phyloP scores from a whole-genome alignment of 2,797 vertebrate species.

The Argyrosomus regius region DNA sequence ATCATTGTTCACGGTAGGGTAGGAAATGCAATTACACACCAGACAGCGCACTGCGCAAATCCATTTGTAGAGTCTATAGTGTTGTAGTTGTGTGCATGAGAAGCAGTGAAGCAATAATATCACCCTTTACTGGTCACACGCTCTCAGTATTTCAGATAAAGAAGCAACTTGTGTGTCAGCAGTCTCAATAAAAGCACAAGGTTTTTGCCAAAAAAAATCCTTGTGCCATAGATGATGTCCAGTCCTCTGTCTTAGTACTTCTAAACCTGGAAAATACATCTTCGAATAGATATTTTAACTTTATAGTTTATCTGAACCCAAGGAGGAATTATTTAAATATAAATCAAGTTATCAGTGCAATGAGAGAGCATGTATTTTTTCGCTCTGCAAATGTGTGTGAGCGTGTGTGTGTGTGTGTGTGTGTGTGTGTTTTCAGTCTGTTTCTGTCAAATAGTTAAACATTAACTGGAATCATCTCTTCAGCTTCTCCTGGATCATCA shows the following conservation, averaged over 20 bases:
- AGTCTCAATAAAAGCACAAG: constrained; percentile 50
- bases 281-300: constrained; percentile 52
- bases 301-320: constrained; percentile 43
- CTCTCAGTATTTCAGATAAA: constrained; percentile 51
- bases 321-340: constrained; percentile 30
- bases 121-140: constrained; percentile 55
- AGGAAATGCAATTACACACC: constrained; percentile 65
- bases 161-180: constrained; percentile 48
- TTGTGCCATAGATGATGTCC: constrained; percentile 56
- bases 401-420: constrained; percentile 22
- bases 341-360: constrained; percentile 51
- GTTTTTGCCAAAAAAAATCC: constrained; percentile 35
- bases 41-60: constrained; percentile 60
- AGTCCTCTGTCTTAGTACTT: constrained; percentile 40
- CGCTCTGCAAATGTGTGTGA: constrained; percentile 37
- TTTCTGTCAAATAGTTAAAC: constrained; percentile 38
- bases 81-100: constrained; percentile 76
- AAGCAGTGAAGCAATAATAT: constrained; percentile 82
- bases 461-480: constrained; percentile 35
- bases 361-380: constrained; percentile 57
- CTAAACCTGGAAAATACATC: constrained; percentile 17
- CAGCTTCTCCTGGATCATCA: constrained; percentile 50
- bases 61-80: constrained; percentile 65
- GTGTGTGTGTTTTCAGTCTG: constrained; percentile 38
- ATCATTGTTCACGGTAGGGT: constrained; percentile 60